Evolutionary conservation across 2,888 invertebrate genomes (phyloP), one percentile per base, ranked within the genome.

Genomic region (Neoitamus cyanurus): DNA sequence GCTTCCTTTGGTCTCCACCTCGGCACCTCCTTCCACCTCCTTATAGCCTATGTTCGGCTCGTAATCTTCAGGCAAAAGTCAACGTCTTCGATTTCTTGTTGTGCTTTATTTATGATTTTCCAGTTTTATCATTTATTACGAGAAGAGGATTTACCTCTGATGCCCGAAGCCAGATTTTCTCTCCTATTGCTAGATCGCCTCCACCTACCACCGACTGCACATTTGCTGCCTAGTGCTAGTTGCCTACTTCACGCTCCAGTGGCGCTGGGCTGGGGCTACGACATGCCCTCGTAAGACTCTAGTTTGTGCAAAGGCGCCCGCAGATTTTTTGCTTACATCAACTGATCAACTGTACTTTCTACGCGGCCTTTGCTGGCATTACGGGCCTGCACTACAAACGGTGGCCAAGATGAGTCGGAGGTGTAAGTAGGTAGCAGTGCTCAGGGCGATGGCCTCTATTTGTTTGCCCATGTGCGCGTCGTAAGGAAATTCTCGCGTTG

Each of bases 381-480:
- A 31, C 58, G 78, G 69, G 37, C 25, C 31, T 69, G 68, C 69
- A 82, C 69, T 69, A 82, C 69, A 28, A n/a, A 25, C 82, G 25
- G 58, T n/a, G 58, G 58, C 58, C 69, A 82, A 25, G 20, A 58
- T 37, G 69, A 69, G n/a, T 31, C 6, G 37, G 37, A 82, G 82
- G 82, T 82, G 82, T 82, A 82, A 82, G 82, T 82, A 82, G 82
- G 82, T 82, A 82, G 82, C 82, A 37, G n/a, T 82, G 69, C 82
- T 82, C 69, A 82, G 82, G 82, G 82, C 82, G 82, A 82, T 82
- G 82, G 82, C 82, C 82, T 69, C 82, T 20, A 69, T 82, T 82
- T 82, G 69, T 82, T 82, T 80, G 80, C 68, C 80, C 68, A 68
- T 68, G 48, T 68, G 31, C 48, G 48, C n/a, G 20, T 48, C 58